Conservation (phyloP, 2,797 vertebrate species). For the Enteromius unitaeniatus region DNA sequence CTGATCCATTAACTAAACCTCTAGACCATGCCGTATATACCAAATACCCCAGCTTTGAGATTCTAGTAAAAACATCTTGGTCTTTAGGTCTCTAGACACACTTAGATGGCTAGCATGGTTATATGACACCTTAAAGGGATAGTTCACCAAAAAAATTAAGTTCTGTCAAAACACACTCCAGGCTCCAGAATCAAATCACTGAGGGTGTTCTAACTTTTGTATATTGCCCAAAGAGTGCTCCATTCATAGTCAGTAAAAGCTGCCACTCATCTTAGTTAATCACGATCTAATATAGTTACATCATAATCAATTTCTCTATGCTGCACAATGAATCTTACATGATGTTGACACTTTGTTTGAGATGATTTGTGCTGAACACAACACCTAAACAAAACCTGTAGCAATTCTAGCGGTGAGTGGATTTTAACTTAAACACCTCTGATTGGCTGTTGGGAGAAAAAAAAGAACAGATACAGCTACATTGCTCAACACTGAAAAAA, state of each 20-base stretch:
- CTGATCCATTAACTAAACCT: slow-evolving; percentile 25
- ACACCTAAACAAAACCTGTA: not conserved
- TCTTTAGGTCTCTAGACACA: not conserved
- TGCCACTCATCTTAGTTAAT: too few species aligned
- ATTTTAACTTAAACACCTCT: not conserved
- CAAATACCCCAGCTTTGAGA: not conserved
- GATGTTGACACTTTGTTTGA: not conserved
- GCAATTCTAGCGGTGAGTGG: not conserved
- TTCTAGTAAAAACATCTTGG: not conserved
- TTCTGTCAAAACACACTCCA: not conserved
- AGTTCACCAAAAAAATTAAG: too few species aligned
- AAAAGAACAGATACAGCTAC: not conserved
- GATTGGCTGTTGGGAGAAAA: not conserved
- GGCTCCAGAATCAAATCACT: too few species aligned
- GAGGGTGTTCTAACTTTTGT: too few species aligned
- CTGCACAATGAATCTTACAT: not conserved
- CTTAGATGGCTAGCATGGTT: not conserved
- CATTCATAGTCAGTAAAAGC: too few species aligned
- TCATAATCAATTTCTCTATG: too few species aligned
- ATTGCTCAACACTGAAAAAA: not conserved
- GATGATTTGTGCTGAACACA: not conserved
- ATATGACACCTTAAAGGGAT: not conserved
- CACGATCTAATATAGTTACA: too few species aligned
- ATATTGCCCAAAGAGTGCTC: too few species aligned
- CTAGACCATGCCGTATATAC: not conserved